Percentiles rank a stretch among this genome's conserved stretches.
Conservation (phyloP, 1,140 invertebrate species). For the Drosophila mayri region DNA sequence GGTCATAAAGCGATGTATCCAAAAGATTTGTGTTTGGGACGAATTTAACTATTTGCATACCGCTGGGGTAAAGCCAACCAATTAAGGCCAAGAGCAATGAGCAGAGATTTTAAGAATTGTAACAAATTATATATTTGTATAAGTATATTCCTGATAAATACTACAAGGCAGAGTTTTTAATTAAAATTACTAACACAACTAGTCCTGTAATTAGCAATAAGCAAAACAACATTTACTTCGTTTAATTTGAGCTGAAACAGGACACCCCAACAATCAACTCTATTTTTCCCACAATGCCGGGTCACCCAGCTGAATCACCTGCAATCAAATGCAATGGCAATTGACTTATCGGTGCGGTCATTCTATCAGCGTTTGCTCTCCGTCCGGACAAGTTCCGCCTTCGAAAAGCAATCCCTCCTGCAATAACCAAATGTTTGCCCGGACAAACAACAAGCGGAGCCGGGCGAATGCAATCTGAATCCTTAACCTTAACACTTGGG, state of each 20-base stretch:
- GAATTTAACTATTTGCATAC: slow-evolving; percentile 8
- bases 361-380: slow-evolving; percentile 40
- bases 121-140: background rate
- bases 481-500: slow-evolving; percentile 60
- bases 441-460: slow-evolving; percentile 62
- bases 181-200: background rate
- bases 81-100: background rate
- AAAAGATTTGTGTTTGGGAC: background rate
- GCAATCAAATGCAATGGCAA: slow-evolving; percentile 71
- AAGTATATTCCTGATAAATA: background rate
- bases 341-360: slow-evolving; percentile 79
- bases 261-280: background rate
- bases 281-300: background rate
- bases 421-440: slow-evolving; percentile 76
- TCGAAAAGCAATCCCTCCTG: slow-evolving; percentile 24
- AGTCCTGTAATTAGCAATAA: background rate
- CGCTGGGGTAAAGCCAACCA: background rate
- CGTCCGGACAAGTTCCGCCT: slow-evolving; percentile 14
- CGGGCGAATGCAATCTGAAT: slow-evolving; percentile 52
- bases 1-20: slow-evolving; percentile 11
- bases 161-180: background rate
- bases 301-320: slow-evolving; percentile 26
- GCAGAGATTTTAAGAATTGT: background rate
- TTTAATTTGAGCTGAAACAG: background rate
- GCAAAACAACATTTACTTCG: background rate